phyloP scores from a whole-genome alignment of 2,888 invertebrate species.

The Drosophila niveifrons region DNA sequence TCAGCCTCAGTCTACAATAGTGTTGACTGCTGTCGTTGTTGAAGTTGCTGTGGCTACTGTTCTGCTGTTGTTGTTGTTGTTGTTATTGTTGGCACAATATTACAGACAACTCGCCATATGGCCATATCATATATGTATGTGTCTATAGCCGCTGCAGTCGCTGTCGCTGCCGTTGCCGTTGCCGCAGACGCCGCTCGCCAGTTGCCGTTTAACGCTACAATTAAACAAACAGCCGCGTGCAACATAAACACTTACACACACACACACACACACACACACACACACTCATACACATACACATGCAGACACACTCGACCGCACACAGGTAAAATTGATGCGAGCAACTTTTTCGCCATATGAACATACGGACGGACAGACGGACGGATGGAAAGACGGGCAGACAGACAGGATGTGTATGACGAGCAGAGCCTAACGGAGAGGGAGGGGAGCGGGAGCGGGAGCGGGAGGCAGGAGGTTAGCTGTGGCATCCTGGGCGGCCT shows the following conservation, averaged over 20 bases:
- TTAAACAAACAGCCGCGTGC: constrained; percentile 80
- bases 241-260: constrained; percentile 66
- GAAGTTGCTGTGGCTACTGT: constrained; percentile 18
- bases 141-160: constrained; percentile 27
- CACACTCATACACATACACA: background rate
- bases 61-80: constrained; percentile 20
- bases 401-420: constrained; percentile 11
- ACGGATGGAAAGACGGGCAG: constrained; percentile 16
- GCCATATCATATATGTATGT: constrained; percentile 29
- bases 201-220: constrained; percentile 75
- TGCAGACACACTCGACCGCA: constrained; percentile 8
- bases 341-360: constrained; percentile 34
- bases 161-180: background rate
- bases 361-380: constrained; percentile 7
- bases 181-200: constrained; percentile 43
- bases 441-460: too few relatives aligned
- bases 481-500: constrained; percentile 56
- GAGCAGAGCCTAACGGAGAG: background rate
- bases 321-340: constrained; percentile 51
- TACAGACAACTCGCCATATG: constrained; percentile 53
- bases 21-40: constrained; percentile 36
- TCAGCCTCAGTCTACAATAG: constrained; percentile 48
- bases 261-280: constrained; percentile 20
- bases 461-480: background rate
- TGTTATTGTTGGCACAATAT: constrained; percentile 69